phyloP scores from a whole-genome alignment of 2,888 invertebrate genomes.

The Trisateles emortualis region DNA sequence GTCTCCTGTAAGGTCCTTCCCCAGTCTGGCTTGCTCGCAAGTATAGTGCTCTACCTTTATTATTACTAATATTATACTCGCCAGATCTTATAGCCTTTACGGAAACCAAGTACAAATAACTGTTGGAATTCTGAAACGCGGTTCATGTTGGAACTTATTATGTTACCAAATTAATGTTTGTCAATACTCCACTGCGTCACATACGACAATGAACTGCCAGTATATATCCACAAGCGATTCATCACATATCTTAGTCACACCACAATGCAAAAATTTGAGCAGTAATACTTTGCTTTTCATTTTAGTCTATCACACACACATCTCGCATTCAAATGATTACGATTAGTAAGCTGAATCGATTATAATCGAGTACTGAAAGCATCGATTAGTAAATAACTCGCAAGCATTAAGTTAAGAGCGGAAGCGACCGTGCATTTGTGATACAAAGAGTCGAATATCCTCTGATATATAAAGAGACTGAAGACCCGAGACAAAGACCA shows the following conservation, averaged over 20 bases:
- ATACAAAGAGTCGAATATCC: conserved; percentile 46
- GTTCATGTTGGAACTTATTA: too few species aligned
- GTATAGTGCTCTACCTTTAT: too few species aligned
- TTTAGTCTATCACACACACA: conserved; percentile 66
- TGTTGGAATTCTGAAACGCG: too few species aligned
- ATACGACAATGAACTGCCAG: neutral
- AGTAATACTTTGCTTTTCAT: conserved; percentile 44
- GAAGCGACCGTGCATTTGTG: conserved; percentile 45
- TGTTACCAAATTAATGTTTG: too few species aligned
- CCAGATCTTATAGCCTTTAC: too few species aligned
- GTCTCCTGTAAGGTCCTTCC: too few species aligned
- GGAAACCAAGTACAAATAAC: too few species aligned
- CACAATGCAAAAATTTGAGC: conserved; percentile 23
- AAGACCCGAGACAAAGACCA: conserved; percentile 60
- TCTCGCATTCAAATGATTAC: conserved; percentile 70
- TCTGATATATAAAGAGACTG: conserved; percentile 63
- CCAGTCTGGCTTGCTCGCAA: too few species aligned
- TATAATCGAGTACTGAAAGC: conserved; percentile 37
- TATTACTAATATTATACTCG: too few species aligned
- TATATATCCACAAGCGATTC: neutral
- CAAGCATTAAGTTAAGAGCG: conserved; percentile 48
- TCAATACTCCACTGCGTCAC: neutral
- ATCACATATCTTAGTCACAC: conserved; percentile 12
- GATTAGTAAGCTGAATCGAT: conserved; percentile 49
- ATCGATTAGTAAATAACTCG: conserved; percentile 42